A percentile compares a stretch with the other conserved stretches of the same genome.
These are phyloP conservation scores for Mya arenaria DNA, from an alignment of 1,140 invertebrate species.

Conservation along the genomic window DNA sequence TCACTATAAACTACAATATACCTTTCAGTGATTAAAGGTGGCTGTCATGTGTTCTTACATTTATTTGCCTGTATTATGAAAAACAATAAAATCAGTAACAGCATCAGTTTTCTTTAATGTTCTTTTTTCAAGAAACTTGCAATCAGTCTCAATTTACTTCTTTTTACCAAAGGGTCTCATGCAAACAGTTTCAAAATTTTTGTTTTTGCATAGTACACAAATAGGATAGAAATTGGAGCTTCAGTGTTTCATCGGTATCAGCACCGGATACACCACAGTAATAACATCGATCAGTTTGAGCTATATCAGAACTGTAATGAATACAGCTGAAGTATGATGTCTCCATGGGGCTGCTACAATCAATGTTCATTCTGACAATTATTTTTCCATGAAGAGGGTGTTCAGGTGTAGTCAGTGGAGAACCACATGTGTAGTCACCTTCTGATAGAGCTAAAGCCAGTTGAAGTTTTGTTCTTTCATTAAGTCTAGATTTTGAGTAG, in stretches of 20 bases:
- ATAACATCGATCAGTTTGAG: background rate
- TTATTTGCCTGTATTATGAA: too few species aligned
- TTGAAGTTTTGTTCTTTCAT: conserved; percentile 8
- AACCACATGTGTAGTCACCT: conserved; percentile 22
- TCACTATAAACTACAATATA: too few species aligned
- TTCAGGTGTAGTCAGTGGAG: conserved; percentile 9
- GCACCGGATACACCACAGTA: background rate
- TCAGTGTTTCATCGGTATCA: background rate
- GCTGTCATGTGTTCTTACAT: too few species aligned
- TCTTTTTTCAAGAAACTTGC: too few species aligned
- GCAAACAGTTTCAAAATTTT: background rate
- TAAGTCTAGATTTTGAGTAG: background rate
- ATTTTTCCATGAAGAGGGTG: conserved; percentile 14
- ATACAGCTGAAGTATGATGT: conserved; percentile 2
- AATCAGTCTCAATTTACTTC: too few species aligned
- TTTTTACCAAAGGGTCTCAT: background rate
- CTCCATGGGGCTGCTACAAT: conserved; percentile 13
- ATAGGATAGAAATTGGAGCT: background rate
- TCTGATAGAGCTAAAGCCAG: conserved; percentile 8
- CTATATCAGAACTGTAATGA: conserved; percentile 2
- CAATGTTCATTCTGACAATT: conserved; percentile 21
- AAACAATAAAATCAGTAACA: too few species aligned
- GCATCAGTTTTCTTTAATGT: too few species aligned
- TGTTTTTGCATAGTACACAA: background rate
- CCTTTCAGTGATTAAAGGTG: too few species aligned